Evolutionary conservation across 2,888 invertebrate species (phyloP).

Genomic region (Mesochorus sp.): DNA sequence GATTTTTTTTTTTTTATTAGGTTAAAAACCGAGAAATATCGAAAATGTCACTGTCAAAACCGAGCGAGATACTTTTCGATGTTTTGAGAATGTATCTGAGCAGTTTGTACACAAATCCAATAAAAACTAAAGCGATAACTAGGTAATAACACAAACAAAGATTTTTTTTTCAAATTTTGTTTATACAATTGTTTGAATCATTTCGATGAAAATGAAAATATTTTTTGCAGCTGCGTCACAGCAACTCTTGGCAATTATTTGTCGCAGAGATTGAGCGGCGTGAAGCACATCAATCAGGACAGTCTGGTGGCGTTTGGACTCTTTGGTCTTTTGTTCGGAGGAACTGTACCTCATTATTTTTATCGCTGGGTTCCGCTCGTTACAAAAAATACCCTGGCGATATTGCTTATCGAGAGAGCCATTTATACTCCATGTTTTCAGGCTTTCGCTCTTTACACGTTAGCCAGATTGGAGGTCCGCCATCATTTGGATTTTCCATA

Average conservation of each 20-base stretch:
- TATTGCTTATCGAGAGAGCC: slow-evolving; percentile 87
- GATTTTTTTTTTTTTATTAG: too few species aligned
- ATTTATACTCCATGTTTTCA: slow-evolving; percentile 89
- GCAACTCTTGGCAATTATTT: slow-evolving; percentile 89
- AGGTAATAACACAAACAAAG: slow-evolving; percentile 87
- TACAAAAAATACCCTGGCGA: slow-evolving; percentile 69
- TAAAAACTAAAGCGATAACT: slow-evolving; percentile 90
- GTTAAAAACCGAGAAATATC: too few species aligned
- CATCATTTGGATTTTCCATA: neutral
- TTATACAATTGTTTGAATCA: neutral
- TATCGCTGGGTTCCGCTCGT: slow-evolving; percentile 83
- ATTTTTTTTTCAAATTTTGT: slow-evolving; percentile 4
- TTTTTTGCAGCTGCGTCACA: slow-evolving; percentile 86
- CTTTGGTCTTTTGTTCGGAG: slow-evolving; percentile 91
- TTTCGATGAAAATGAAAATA: too few species aligned
- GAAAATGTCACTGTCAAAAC: slow-evolving; percentile 88
- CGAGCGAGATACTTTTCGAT: slow-evolving; percentile 84
- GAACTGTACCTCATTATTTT: slow-evolving; percentile 91
- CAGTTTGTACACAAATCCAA: slow-evolving; percentile 89
- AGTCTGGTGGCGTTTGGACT: slow-evolving; percentile 89
- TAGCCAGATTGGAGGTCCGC: slow-evolving; percentile 88
- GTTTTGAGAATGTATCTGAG: slow-evolving; percentile 88
- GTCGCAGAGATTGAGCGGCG: slow-evolving; percentile 88
- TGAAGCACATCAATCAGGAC: slow-evolving; percentile 85
- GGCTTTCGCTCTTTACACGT: slow-evolving; percentile 88